Base-by-base conservation (phyloP, 2,888 invertebrate species). In the Chaetogeoica ovagalla region DNA sequence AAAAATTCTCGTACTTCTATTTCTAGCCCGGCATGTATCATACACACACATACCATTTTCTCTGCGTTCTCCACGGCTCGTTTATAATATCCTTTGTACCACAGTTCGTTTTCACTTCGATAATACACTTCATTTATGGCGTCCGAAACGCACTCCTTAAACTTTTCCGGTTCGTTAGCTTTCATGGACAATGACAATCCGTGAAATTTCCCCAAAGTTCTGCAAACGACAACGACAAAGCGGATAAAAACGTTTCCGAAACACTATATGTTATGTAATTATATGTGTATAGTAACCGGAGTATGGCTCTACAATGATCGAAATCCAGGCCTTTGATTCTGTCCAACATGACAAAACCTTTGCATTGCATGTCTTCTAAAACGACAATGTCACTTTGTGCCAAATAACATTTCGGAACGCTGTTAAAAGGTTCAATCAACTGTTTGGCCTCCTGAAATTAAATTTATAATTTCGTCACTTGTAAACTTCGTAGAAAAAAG, bases 51-150 rank as follows among this genome's bases (percentile, higher is more conserved):
- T 7, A 91, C 91, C 91, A 92, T 91, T 19, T 88, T 87, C 30
- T 91, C 87, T 3, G 92, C 92, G 84, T 91, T 91, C 72, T 87
- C 87, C 0, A 89, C 89, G 0, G 91, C 90, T 72, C 89, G 89
- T 5, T 88, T 88, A 83, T 92, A 92, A 84, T 92, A 92, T 81
- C 89, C 90, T 82, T 89, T 89, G 84, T 91, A 92, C 88, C 91
- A 92, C 73, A 90, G 90, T 82, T 89, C 88, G 84, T 92, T 91
- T 83, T 91, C 90, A 71, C 88, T 86, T 62, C 90, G 88, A 85
- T 91, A 92, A 82, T 92, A 87, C 0, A 90, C 91, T 87, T 89
- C 89, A 39, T 85, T 85, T 48, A 87, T 84, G 37, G 85, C 84
- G 60, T 85, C 85, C 3, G 83, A 84, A 63, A 84, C 84, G 55